Evolutionary conservation across 2,797 vertebrate species (phyloP).

Genomic region (Phrynocephalus guinanensis): DNA sequence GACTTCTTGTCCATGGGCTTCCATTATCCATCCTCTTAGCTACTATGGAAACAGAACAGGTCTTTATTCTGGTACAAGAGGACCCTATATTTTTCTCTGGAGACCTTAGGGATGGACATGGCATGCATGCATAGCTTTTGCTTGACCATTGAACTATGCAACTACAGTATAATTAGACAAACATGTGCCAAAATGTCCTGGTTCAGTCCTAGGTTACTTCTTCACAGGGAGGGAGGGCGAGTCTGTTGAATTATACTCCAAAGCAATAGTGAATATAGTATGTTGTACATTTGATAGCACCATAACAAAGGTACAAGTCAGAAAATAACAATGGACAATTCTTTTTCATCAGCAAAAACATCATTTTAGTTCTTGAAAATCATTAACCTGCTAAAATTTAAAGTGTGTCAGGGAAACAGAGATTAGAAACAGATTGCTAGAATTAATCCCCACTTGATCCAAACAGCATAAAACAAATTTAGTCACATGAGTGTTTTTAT

Average conservation of each 20-base stretch:
- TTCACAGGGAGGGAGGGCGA: slow-evolving; percentile 39
- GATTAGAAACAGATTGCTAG: slow-evolving; percentile 33
- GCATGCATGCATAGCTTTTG: neutral
- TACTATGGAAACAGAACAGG: neutral
- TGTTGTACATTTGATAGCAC: slow-evolving; percentile 11
- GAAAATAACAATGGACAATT: neutral
- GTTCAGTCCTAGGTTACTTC: neutral
- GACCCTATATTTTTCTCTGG: neutral
- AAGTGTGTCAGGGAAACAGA: slow-evolving; percentile 9
- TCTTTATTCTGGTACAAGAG: neutral
- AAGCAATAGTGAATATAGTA: slow-evolving; percentile 5
- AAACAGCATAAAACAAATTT: slow-evolving; percentile 51
- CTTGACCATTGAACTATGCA: neutral
- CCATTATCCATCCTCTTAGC: neutral
- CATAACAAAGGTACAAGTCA: slow-evolving; percentile 18
- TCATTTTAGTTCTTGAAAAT: slow-evolving; percentile 19
- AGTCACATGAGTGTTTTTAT: slow-evolving; percentile 44
- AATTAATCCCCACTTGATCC: slow-evolving; percentile 27
- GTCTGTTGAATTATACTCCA: slow-evolving; percentile 16
- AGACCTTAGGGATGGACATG: neutral
- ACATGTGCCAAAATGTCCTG: neutral
- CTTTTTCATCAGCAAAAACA: neutral
- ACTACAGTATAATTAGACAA: neutral
- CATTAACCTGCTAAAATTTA: slow-evolving; percentile 25
- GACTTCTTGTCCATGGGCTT: neutral